A percentile compares a stretch with the other conserved stretches of the same genome.
Evolutionary conservation across 2,797 vertebrate genomes (phyloP).

Genomic region (Acanthurus lineatus): DNA sequence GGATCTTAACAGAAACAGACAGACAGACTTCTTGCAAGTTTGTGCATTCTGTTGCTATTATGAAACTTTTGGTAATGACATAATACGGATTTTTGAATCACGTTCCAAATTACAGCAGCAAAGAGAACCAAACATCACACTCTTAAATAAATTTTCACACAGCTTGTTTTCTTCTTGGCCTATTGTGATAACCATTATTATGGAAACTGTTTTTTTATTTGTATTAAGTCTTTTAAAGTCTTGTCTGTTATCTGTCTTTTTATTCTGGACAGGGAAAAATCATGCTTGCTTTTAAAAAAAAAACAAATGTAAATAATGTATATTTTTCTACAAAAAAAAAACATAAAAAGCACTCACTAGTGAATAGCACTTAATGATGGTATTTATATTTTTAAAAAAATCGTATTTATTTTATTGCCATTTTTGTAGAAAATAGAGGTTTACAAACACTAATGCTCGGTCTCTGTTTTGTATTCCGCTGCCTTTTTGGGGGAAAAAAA

Average conservation of each 20-base stretch:
- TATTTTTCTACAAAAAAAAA: constrained; percentile 90
- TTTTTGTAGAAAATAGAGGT: constrained; percentile 90
- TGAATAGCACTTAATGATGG: constrained; percentile 91
- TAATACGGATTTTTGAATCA: constrained; percentile 63
- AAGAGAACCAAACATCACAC: constrained; percentile 80
- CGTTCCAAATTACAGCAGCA: constrained; percentile 80
- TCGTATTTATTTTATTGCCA: constrained; percentile 91
- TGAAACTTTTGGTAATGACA: constrained; percentile 54
- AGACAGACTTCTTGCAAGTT: constrained; percentile 39
- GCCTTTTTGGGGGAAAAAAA: constrained; percentile 72
- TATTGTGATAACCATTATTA: constrained; percentile 75
- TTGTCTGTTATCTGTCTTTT: constrained; percentile 81
- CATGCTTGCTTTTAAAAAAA: constrained; percentile 82
- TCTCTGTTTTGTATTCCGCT: constrained; percentile 87
- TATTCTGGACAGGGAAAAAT: constrained; percentile 83
- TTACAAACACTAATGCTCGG: constrained; percentile 90
- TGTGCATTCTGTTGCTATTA: constrained; percentile 63
- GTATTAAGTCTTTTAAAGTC: constrained; percentile 78
- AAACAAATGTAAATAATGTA: constrained; percentile 90
- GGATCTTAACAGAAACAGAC: constrained; percentile 41
- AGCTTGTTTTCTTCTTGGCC: constrained; percentile 67
- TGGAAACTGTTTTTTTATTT: constrained; percentile 66
- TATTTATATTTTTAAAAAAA: constrained; percentile 91
- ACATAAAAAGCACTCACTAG: constrained; percentile 89
- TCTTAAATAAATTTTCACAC: constrained; percentile 69